These are phyloP conservation scores for Fratercula arctica DNA, from an alignment of 2,797 vertebrate genomes.

Conservation along the genomic window DNA sequence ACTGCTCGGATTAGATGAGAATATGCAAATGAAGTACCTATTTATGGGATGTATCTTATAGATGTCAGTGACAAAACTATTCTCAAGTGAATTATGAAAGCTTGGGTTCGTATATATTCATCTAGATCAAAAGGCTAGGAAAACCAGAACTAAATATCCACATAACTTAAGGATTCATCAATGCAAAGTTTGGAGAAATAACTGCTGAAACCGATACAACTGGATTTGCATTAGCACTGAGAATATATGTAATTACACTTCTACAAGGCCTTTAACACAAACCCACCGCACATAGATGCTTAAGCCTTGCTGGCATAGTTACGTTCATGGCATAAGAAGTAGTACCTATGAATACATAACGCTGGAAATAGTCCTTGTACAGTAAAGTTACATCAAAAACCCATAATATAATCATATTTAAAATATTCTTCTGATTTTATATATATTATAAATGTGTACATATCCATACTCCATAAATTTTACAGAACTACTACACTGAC, in stretches of 20 bases:
- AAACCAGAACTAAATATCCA: not conserved
- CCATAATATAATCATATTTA: not conserved
- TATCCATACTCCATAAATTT: not conserved
- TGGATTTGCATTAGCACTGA: not conserved
- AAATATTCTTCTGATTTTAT: no score
- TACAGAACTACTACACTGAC: not conserved
- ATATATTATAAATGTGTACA: not conserved
- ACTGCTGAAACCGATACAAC: not conserved
- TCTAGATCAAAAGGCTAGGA: not conserved
- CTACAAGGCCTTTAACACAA: not conserved
- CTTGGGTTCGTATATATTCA: not conserved
- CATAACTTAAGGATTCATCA: not conserved
- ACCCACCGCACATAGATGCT: not conserved
- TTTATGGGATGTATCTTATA: fast-evolving
- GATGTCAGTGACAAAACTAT: not conserved
- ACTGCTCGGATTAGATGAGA: not conserved
- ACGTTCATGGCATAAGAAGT: not conserved
- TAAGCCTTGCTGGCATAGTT: not conserved
- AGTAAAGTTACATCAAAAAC: not conserved
- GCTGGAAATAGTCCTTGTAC: not conserved
- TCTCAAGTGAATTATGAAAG: not conserved
- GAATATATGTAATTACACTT: not conserved
- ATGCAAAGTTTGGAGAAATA: not conserved
- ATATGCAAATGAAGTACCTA: not conserved
- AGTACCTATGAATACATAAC: fast-evolving